These are phyloP conservation scores for Zonitis immaculata DNA, from an alignment of 2,888 invertebrate genomes.

Conservation along the genomic window DNA sequence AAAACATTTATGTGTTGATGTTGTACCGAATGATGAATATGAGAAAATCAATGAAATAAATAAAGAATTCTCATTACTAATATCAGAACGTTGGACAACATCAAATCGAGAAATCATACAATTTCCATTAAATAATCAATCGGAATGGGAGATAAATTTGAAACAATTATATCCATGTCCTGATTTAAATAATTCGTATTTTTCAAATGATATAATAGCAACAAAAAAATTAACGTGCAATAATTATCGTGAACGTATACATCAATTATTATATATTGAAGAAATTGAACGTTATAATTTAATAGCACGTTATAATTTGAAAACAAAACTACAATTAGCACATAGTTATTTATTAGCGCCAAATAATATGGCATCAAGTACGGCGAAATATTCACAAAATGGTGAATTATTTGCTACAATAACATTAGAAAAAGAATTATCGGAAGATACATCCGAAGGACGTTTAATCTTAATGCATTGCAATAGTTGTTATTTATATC, in stretches of 20 bases:
- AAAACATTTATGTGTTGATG: conserved; percentile 69
- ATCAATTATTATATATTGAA: conserved; percentile 70
- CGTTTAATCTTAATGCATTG: conserved; percentile 73
- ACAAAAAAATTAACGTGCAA: conserved; percentile 60
- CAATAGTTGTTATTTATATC: conserved; percentile 56
- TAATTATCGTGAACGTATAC: conserved; percentile 70
- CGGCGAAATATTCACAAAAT: conserved; percentile 70
- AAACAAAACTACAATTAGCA: conserved; percentile 59
- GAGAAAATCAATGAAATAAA: conserved; percentile 61
- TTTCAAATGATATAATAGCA: conserved; percentile 64
- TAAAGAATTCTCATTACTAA: conserved; percentile 58
- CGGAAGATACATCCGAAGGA: conserved; percentile 78
- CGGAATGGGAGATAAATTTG: conserved; percentile 54
- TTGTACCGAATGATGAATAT: conserved; percentile 63
- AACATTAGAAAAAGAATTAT: conserved; percentile 66
- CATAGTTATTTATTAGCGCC: conserved; percentile 66
- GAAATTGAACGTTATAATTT: conserved; percentile 67
- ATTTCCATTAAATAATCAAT: conserved; percentile 36
- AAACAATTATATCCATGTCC: conserved; percentile 63
- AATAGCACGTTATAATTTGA: conserved; percentile 66
- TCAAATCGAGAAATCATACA: conserved; percentile 48
- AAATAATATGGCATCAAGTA: conserved; percentile 62
- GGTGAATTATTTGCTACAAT: conserved; percentile 74
- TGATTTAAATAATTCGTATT: conserved; percentile 58
- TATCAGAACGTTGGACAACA: conserved; percentile 57